Evolutionary conservation across 2,113 vertebrate species (phyloP).

Genomic region (Paradisaea rubra): DNA sequence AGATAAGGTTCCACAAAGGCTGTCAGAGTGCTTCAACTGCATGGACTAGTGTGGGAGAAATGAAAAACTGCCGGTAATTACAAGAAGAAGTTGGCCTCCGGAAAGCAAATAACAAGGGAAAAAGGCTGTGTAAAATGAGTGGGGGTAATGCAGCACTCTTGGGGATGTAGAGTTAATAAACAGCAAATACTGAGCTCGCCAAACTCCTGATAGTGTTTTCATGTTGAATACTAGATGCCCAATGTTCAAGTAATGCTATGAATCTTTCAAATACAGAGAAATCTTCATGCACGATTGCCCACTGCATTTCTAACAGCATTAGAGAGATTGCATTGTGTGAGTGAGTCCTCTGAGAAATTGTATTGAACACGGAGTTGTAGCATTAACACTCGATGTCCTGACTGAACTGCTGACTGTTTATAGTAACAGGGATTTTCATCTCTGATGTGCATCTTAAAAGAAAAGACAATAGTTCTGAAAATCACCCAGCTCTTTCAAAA

Average conservation of each 20-base stretch:
- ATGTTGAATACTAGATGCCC: neutral
- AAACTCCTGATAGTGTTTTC: neutral
- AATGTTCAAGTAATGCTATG: neutral
- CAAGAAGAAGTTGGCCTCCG: neutral
- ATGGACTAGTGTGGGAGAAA: neutral
- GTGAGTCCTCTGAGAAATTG: neutral
- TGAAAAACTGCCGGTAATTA: neutral
- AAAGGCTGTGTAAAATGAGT: neutral
- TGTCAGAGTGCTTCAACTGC: neutral
- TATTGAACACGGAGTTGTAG: rapidly evolving
- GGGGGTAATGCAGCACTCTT: neutral
- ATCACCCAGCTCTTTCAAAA: neutral
- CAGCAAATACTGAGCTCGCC: neutral
- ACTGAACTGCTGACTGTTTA: neutral
- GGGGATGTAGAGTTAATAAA: neutral
- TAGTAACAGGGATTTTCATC: neutral
- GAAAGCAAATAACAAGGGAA: conserved; percentile 29
- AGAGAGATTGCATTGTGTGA: neutral
- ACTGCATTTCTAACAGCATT: neutral
- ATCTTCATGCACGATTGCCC: neutral
- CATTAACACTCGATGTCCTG: neutral
- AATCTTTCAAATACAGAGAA: neutral
- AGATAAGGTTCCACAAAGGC: neutral
- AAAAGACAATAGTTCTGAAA: neutral
- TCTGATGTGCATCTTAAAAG: neutral